Evolutionary conservation across 1,140 invertebrate species (phyloP), one percentile per base, ranked within the genome.

Genomic region (Scylla paramamosain): DNA sequence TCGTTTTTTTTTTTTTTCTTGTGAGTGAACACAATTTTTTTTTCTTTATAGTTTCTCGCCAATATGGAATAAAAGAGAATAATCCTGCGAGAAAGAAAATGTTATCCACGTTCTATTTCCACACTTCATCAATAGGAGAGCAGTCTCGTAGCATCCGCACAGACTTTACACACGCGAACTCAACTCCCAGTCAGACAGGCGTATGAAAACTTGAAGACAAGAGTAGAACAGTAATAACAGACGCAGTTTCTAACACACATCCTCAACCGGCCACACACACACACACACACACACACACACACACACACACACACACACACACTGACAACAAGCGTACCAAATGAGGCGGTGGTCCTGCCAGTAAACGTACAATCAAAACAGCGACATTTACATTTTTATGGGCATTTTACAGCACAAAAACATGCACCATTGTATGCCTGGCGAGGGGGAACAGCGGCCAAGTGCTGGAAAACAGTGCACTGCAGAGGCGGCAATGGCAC

Each of bases 311-410:
- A 77, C 67, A 77, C 67, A 77, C 67, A 77, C 67, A 77, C 25
- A 25, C 67, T 77, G 67, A 77, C 67, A 77, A 77, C 67, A 77
- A 77, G 67, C 67, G 67, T 20, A 77, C 10, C 25, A 77, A 77
- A 77, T 77, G 67, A 77, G 67, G 67, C 67, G 67, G 67, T 77
- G 67, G 67, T 25, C 67, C 12, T n/a, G 67, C 67, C 67, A n/a
- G 67, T 77, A 77, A 77, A 77, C 67, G 67, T 77, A 77, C 67
- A 77, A 77, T 77, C 67, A 77, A 77, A 77, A 77, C 67, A 77
- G 67, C 67, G 67, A 77, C 67, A 77, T 77, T 77, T 77, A 77
- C 67, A 77, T 77, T 77, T 77, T 77, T 77, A 77, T 77, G 67
- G 67, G n/a, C 25, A 77, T 77, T 77, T 77, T 77, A 77, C 67